Conservation (phyloP, 1,140 invertebrate genomes). For the Microplitis mediator region DNA sequence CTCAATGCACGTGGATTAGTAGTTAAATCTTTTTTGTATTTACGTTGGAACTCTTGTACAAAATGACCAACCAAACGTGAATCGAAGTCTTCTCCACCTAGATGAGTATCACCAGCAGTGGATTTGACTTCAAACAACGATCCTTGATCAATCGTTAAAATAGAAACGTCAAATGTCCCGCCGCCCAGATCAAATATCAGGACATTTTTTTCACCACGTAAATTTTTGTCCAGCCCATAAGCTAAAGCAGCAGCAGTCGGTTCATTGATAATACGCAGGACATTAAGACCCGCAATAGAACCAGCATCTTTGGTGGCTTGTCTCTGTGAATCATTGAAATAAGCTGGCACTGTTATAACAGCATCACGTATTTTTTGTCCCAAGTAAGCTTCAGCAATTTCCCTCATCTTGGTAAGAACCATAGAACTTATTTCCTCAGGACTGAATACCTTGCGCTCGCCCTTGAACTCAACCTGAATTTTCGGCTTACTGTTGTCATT, state of each 20-base stretch:
- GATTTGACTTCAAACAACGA: slow-evolving; percentile 72
- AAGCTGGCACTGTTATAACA: slow-evolving; percentile 75
- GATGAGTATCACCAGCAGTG: slow-evolving; percentile 74
- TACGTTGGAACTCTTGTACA: slow-evolving; percentile 70
- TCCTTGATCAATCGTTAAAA: slow-evolving; percentile 59
- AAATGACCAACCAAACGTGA: slow-evolving; percentile 73
- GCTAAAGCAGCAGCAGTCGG: slow-evolving; percentile 83
- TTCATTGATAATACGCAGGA: slow-evolving; percentile 82
- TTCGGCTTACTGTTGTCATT: slow-evolving; percentile 75
- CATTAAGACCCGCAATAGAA: slow-evolving; percentile 76
- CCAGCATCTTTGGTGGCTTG: slow-evolving; percentile 79
- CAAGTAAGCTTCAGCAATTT: slow-evolving; percentile 42
- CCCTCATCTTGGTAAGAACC: slow-evolving; percentile 80
- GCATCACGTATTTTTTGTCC: slow-evolving; percentile 68
- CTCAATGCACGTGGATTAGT: slow-evolving; percentile 71
- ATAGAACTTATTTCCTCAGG: slow-evolving; percentile 88
- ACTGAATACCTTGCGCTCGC: slow-evolving; percentile 74
- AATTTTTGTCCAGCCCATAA: slow-evolving; percentile 82
- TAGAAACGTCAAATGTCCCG: slow-evolving; percentile 83
- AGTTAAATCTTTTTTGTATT: slow-evolving; percentile 68
- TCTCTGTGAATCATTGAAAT: slow-evolving; percentile 73
- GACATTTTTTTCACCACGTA: slow-evolving; percentile 75
- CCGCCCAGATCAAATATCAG: slow-evolving; percentile 76
- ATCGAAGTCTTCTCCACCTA: slow-evolving; percentile 79
- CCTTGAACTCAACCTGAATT: slow-evolving; percentile 77